Conservation (phyloP, 2,888 invertebrate species). For the Serripes groenlandicus region DNA sequence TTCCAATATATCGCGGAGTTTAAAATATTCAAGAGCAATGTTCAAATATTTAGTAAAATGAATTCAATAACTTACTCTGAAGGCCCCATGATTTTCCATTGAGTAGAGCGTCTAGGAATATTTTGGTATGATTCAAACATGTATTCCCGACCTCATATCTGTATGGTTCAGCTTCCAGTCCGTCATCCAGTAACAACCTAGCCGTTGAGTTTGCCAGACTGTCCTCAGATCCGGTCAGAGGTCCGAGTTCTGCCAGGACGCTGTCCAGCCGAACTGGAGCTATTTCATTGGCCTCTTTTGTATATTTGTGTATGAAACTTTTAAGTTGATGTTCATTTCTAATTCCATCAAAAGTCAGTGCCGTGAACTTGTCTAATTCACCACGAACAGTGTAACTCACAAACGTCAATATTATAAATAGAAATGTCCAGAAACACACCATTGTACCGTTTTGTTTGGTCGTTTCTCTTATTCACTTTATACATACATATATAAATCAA, state of each 20-base stretch:
- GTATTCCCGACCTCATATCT: conserved; percentile 9
- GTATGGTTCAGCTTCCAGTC: background rate
- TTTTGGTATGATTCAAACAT: conserved; percentile 29
- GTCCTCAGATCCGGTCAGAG: background rate
- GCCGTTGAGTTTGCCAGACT: background rate
- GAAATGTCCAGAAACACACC: too few relatives aligned
- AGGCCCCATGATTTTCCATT: conserved; percentile 38
- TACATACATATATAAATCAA: too few relatives aligned
- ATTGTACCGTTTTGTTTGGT: too few relatives aligned
- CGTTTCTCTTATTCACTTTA: too few relatives aligned
- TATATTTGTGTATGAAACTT: background rate
- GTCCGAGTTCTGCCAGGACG: background rate
- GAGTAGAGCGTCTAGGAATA: conserved; percentile 25
- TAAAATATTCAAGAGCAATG: too few relatives aligned
- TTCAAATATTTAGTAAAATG: too few relatives aligned
- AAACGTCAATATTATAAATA: too few relatives aligned
- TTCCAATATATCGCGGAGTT: too few relatives aligned
- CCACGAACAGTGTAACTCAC: too few relatives aligned
- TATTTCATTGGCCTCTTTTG: background rate
- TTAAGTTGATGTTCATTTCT: background rate
- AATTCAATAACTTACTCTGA: conserved; percentile 48
- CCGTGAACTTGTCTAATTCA: too few relatives aligned
- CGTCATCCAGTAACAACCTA: background rate
- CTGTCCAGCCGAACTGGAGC: background rate
- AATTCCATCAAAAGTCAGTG: background rate